Evolutionary conservation across 2,113 vertebrate species (phyloP).

Genomic region (Tetrao urogallus): DNA sequence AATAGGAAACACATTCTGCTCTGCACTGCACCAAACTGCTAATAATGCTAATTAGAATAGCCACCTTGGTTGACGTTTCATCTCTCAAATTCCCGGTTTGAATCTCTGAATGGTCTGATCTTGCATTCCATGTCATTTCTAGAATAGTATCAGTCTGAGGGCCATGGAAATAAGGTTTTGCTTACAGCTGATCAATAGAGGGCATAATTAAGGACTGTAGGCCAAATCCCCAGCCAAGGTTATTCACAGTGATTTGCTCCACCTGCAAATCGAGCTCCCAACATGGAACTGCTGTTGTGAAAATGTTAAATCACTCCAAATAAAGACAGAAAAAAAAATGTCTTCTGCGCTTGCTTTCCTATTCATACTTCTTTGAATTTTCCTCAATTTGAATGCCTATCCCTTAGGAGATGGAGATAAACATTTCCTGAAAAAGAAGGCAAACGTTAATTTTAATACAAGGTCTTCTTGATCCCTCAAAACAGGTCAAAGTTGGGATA

Average conservation of each 20-base stretch:
- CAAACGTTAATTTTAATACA: background rate
- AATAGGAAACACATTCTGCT: background rate
- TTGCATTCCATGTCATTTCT: background rate
- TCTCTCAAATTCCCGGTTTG: background rate
- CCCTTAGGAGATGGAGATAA: rapidly evolving
- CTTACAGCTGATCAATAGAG: background rate
- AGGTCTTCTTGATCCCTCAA: background rate
- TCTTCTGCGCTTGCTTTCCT: background rate
- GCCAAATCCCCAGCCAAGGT: background rate
- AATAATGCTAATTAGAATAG: background rate
- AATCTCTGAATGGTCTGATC: background rate
- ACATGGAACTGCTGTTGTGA: background rate
- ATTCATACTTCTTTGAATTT: background rate
- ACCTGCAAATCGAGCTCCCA: constrained; percentile 8
- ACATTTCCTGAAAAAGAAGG: background rate
- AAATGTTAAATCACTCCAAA: background rate
- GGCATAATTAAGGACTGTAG: background rate
- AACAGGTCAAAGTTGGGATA: constrained; percentile 58
- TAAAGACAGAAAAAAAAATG: background rate
- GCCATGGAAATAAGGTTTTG: background rate
- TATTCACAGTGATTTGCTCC: constrained; percentile 19
- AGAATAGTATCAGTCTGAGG: background rate
- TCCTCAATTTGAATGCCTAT: background rate
- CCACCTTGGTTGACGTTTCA: background rate
- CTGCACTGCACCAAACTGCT: background rate